Evolutionary conservation across 2,888 invertebrate species (phyloP), one percentile per base, ranked within the genome.

Genomic region (Selenia dentaria): DNA sequence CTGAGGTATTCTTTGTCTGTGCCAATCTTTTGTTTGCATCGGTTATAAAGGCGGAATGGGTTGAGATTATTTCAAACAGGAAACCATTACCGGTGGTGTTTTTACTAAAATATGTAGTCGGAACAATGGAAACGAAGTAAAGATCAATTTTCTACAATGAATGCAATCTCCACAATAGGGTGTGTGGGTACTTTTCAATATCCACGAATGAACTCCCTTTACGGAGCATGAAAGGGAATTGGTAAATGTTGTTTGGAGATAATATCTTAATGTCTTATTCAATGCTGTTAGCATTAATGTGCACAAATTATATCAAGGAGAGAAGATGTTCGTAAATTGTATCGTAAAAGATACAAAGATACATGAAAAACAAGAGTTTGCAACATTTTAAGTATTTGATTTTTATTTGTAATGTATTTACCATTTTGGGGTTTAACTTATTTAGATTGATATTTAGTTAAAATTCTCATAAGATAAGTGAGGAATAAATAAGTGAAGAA

Each of bases 41-140:
- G 61, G 68, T 70, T 67, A 67, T 70, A 62, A 70, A 63, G 55
- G 57, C 50, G 53, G 61, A 59, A 64, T 57, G 48, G 59, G 52
- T 55, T 58, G 51, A 64, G 61, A 55, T 65, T 67, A 63, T 63
- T 67, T 59, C 54, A 49, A 51, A 57, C 62, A 60, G 59, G 54
- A 59, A 61, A 53, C 62, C 58, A 64, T 71, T 65, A 67, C 50
- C 54, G 51, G 47, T 40, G 50, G 51, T 64, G 41, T 48, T 57
- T 48, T 41, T 32, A 41, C 40, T 41, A 27, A 32, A 41, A 47
- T 35, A 32, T 37, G 36, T 41, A 37, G 20, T 41, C 37, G 11
- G 31, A 44, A 47, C 44, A 49, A 55, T 39, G 24, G 25, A 13
- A 38, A 47, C 47, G 34, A 29, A 34, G 26, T 37, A 33, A 18